Conservation (phyloP, 2,888 invertebrate species). For the Lordiphosa fenestrarum region DNA sequence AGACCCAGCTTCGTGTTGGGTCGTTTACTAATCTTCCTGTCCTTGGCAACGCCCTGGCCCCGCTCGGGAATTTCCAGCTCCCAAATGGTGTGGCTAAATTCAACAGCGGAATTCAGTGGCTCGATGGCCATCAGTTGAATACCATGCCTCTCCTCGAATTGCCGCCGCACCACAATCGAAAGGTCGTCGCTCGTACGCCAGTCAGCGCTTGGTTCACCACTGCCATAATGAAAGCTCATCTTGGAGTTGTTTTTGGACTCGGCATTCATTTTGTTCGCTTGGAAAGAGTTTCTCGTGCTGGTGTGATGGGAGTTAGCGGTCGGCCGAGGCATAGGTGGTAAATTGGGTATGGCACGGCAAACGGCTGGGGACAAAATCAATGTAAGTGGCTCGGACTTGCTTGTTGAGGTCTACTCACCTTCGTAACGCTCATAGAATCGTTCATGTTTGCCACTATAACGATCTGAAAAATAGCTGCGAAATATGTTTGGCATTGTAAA, state of each 20-base stretch:
- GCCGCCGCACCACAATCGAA: slow-evolving; percentile 47
- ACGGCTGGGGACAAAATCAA: slow-evolving; percentile 16
- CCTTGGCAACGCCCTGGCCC: background rate
- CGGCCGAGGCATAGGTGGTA: slow-evolving; percentile 23
- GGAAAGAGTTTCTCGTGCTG: background rate
- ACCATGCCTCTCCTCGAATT: slow-evolving; percentile 31
- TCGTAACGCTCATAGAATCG: slow-evolving; percentile 37
- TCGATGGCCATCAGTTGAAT: slow-evolving; percentile 42
- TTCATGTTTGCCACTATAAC: slow-evolving; percentile 29
- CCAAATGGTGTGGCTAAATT: slow-evolving; percentile 55
- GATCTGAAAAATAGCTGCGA: slow-evolving; percentile 49
- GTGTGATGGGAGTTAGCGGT: background rate
- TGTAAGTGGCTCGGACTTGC: background rate
- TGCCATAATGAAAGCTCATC: slow-evolving; percentile 35
- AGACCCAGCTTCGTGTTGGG: background rate
- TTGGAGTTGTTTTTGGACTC: slow-evolving; percentile 2
- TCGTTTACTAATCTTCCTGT: too few species aligned
- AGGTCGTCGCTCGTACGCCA: slow-evolving; percentile 51
- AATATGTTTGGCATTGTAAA: slow-evolving; percentile 41
- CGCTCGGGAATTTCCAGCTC: slow-evolving; percentile 26
- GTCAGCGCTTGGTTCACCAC: slow-evolving; percentile 25
- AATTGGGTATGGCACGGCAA: slow-evolving; percentile 13
- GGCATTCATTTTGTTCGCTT: slow-evolving; percentile 3
- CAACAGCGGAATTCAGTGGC: background rate
- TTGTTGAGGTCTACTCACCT: slow-evolving; percentile 27